A percentile compares a stretch with the other conserved stretches of the same genome.
These are phyloP conservation scores for Gymnocypris eckloni DNA, from an alignment of 2,797 vertebrate species.

Conservation along the genomic window DNA sequence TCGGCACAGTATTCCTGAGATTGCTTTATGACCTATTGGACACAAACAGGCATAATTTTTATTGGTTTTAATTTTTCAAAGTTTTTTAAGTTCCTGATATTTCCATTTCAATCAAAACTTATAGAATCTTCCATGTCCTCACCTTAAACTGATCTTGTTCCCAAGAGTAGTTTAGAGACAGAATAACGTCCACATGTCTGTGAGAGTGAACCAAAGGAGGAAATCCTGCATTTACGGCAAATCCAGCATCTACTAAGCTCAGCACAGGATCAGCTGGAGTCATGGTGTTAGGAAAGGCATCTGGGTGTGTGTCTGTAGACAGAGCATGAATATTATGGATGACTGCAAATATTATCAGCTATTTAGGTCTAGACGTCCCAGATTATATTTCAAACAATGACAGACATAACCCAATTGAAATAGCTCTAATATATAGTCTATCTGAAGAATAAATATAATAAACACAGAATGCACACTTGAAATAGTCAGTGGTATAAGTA, in stretches of 20 bases:
- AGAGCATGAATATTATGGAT: background rate
- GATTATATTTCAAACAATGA: background rate
- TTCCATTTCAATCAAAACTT: background rate
- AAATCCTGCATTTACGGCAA: conserved; percentile 83
- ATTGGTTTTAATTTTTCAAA: background rate
- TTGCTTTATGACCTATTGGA: conserved; percentile 76
- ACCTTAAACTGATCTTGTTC: conserved; percentile 62
- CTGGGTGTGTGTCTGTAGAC: conserved; percentile 76
- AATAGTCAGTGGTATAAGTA: background rate
- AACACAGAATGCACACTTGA: background rate
- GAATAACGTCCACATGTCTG: conserved; percentile 81
- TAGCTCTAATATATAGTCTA: background rate
- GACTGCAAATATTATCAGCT: background rate
- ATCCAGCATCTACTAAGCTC: conserved; percentile 83
- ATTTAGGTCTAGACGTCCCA: background rate
- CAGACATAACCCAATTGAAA: background rate
- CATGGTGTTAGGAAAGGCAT: conserved; percentile 82
- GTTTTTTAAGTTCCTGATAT: background rate
- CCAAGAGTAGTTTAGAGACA: conserved; percentile 86
- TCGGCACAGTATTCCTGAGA: conserved; percentile 78
- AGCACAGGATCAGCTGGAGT: conserved; percentile 79
- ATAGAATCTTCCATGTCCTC: background rate
- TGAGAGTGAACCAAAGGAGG: conserved; percentile 78
- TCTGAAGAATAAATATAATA: background rate
- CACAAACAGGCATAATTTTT: background rate